Evolutionary conservation across 1,140 invertebrate genomes (phyloP).

Genomic region (Pomacea maculata): DNA sequence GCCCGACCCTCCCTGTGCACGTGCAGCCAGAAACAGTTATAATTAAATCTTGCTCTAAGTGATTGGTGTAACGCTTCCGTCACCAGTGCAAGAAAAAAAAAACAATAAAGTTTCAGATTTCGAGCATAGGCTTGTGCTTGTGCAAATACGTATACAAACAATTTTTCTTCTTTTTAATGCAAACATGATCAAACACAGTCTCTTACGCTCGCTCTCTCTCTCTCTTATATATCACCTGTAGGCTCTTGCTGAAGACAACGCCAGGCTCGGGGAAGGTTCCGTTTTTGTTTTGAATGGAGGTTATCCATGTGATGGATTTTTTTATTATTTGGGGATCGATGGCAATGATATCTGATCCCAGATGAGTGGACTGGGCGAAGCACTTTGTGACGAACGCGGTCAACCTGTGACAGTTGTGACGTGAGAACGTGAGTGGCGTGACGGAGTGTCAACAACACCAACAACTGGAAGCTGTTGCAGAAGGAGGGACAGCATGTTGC

Average conservation of each 20-base stretch:
- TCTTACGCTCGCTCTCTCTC: background rate
- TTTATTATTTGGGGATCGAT: constrained; percentile 76
- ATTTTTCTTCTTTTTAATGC: too few species aligned
- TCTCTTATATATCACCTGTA: constrained; percentile 44
- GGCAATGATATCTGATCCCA: constrained; percentile 70
- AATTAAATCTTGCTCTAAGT: too few species aligned
- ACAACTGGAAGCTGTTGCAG: too few species aligned
- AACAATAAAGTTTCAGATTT: too few species aligned
- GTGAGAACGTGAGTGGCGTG: background rate
- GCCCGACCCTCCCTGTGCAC: constrained; percentile 44
- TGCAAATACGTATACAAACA: too few species aligned
- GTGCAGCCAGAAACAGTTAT: background rate
- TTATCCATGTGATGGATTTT: constrained; percentile 80
- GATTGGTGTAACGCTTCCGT: too few species aligned
- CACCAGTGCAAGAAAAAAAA: too few species aligned
- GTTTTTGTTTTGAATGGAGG: constrained; percentile 77
- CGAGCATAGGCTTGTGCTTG: too few species aligned
- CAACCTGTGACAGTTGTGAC: constrained; percentile 62
- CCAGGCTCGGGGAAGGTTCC: constrained; percentile 78
- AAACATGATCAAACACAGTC: background rate
- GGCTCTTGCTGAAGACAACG: constrained; percentile 54
- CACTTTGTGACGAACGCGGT: constrained; percentile 91
- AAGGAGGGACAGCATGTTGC: too few species aligned
- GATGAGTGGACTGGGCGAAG: constrained; percentile 80
- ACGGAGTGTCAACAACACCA: background rate